Evolutionary conservation across 2,113 vertebrate species (phyloP), one percentile per base, ranked within the genome.

Genomic region (Monarcha castaneiventris): DNA sequence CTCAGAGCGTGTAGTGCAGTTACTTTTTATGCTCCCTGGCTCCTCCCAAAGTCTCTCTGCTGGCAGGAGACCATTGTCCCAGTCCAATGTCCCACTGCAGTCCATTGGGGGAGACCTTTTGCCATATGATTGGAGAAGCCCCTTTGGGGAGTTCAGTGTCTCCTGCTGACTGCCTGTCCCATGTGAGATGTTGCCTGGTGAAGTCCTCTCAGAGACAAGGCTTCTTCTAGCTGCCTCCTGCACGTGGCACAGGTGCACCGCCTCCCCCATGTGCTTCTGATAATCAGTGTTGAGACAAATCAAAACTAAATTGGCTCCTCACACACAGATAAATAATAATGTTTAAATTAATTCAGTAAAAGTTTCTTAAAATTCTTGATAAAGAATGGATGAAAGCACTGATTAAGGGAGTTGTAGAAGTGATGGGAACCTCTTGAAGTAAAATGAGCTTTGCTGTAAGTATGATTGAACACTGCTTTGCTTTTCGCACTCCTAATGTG

Each of bases 401-500:
- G 46, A 62, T 71, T 86, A 29, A 56, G 39, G 41, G 16, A 7
- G 8, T 62, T 76, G 9, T 78, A n/a, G 77, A 56, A 85, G 78
- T 37, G 16, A 35, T 83, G 37, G 41, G 75, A 89, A 71, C 27
- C 48, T 96, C 69, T 89, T 84, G 61, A 78, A 95, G 43, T 83
- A 74, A 96, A 88, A 82, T 75, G 84, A 93, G 73, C 71, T 96
- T 95, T 96, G 58, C 79, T 74, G 33, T 83, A 89, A 84, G 81
- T 96, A 51, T 41, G 64, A 81, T 63, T 33, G 84, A 96, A 94
- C 94, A 96, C 43, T 67, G 54, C 3, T 97, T 95, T 97, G 94
- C 96, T 97, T 98, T 97, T 98, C 93, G 94, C 96, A 96, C 85
- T 41, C 90, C 67, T 94, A 74, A 68, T 58, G n/a, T 63, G 77